Evolutionary conservation across 2,113 vertebrate species (phyloP), one percentile per base, ranked within the genome.

Genomic region (Dascyllus trimaculatus): DNA sequence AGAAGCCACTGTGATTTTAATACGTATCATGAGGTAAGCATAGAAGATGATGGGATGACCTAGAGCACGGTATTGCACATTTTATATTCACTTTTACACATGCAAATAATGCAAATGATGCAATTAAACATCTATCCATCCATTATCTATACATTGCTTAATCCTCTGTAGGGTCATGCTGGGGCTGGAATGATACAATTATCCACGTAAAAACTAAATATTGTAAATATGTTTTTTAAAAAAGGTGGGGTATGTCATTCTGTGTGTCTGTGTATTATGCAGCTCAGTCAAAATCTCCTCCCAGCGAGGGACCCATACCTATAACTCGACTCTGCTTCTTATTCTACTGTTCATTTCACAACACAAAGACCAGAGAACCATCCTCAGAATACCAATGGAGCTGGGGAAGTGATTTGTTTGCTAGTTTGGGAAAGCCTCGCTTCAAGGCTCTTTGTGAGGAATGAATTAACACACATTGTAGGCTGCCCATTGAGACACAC

Each of bases 391-490:
- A 91, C 78, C 70, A 92, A 90, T 71, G 59, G 53, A 64, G 82
- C 52, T 2, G 3, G 54, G 67, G 68, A 85, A 85, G 87, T 80
- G 82, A 89, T 89, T 86, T 87, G 80, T 90, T 87, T 84, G 82
- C 71, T 51, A 88, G 85, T 89, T 87, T 76, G 82, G 79, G 78
- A 78, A 85, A 83, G 81, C 70, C 74, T 84, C 6, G 79, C 78
- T 78, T 78, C 79, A 58, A 78, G 80, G 77, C 69, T 76, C 70
- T 92, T 91, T 89, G 86, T 89, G 75, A 67, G 64, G 85, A 73
- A 71, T 86, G 89, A 91, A 91, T 90, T 88, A 85, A 86, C 86
- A 85, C 81, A 84, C 75, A 88, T 83, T 88, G 86, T 86, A 43
- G 26, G 81, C 65, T 71, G 74, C 69, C 89, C 81, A 88, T 69